These are phyloP conservation scores for Diploptera punctata DNA, from an alignment of 2,888 invertebrate genomes.

Conservation along the genomic window DNA sequence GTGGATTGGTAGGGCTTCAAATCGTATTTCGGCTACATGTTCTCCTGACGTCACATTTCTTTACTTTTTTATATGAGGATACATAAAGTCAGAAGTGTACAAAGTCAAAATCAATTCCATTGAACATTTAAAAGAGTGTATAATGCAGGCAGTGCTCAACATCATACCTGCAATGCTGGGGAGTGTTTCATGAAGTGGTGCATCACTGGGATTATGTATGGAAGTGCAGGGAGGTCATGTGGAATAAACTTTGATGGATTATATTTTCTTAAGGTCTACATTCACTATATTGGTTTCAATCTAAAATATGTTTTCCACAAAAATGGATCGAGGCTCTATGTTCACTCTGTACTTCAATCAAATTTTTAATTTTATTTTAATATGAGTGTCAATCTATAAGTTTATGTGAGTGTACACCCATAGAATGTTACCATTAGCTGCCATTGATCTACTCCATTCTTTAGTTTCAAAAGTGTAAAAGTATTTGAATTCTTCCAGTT, in stretches of 20 bases:
- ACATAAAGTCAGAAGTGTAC: too few relatives aligned
- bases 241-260: not conserved
- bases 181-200: slow-evolving; percentile 2
- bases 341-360: not conserved
- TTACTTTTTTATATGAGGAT: not conserved
- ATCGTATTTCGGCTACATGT: not conserved
- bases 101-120: not conserved
- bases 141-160: not conserved
- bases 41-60: not conserved
- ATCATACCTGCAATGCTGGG: not conserved
- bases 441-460: too few relatives aligned
- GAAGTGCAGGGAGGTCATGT: not conserved
- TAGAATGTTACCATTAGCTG: too few relatives aligned
- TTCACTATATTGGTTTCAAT: not conserved
- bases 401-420: too few relatives aligned
- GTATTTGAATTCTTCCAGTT: too few relatives aligned
- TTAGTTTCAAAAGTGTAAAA: too few relatives aligned
- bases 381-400: too few relatives aligned
- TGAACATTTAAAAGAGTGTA: not conserved
- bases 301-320: not conserved
- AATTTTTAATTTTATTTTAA: too few relatives aligned
- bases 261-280: not conserved
- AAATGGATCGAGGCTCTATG: too few relatives aligned
- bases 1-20: not conserved
- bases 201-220: not conserved